A percentile compares a stretch with the other conserved stretches of the same genome.
Conservation (phyloP, 2,113 vertebrate genomes). For the Arizona elegans region DNA sequence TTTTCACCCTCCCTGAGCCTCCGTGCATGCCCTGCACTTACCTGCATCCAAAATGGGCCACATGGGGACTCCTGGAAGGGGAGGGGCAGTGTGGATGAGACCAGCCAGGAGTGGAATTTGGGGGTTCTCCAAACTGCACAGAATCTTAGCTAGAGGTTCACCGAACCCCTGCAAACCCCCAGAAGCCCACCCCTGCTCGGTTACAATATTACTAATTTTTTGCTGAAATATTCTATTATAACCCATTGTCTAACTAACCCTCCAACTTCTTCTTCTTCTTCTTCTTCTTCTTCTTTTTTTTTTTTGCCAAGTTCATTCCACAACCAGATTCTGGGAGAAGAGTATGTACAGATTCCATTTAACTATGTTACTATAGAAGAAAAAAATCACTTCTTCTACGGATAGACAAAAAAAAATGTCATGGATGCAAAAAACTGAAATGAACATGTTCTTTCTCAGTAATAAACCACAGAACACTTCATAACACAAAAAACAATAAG, state of each 20-base stretch:
- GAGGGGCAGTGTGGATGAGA: no score
- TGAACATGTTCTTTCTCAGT: background rate
- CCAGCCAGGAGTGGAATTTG: no score
- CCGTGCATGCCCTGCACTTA: no score
- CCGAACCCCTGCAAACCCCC: no score
- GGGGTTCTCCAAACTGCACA: no score
- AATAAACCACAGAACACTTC: background rate
- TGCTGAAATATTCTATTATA: background rate
- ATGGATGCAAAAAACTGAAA: background rate
- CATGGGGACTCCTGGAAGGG: no score
- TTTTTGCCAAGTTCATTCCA: background rate
- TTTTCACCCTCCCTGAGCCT: no score
- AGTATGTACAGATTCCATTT: background rate
- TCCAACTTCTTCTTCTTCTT: background rate
- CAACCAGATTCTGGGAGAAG: background rate
- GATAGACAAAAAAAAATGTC: background rate
- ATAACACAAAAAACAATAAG: background rate
- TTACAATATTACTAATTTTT: background rate
- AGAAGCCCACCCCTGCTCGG: no score
- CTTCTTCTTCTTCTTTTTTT: background rate
- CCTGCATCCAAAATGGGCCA: no score
- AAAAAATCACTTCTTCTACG: background rate
- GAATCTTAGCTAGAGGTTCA: no score
- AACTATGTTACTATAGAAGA: background rate
- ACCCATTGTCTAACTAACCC: background rate